A percentile compares a stretch with the other conserved stretches of the same genome.
phyloP scores from a whole-genome alignment of 2,113 vertebrate species.

The Rutilus rutilus region DNA sequence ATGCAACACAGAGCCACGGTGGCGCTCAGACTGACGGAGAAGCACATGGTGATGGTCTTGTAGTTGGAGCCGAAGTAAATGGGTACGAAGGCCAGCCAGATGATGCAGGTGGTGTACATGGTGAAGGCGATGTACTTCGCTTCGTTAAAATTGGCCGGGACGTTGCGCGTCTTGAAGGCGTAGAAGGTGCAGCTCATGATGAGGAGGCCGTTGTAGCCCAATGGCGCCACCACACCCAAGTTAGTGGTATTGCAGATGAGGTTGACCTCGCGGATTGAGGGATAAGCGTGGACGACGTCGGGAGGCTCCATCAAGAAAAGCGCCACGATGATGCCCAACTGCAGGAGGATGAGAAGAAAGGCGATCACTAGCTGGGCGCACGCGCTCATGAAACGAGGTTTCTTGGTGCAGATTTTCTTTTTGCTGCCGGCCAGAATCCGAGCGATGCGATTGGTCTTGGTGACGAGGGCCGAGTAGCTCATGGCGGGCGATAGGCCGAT shows the following conservation, averaged over 20 bases:
- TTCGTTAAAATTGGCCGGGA: conserved; percentile 98
- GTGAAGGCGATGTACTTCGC: conserved; percentile 99
- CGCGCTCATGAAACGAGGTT: conserved; percentile 97
- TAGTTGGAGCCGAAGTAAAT: conserved; percentile 99
- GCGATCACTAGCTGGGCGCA: conserved; percentile 97
- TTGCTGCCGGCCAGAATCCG: conserved; percentile 98
- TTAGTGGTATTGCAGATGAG: conserved; percentile 97
- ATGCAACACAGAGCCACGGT: conserved; percentile 96
- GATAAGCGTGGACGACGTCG: conserved; percentile 80
- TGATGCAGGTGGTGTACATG: conserved; percentile 99
- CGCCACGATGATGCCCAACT: conserved; percentile 94
- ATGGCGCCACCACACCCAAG: conserved; percentile 92
- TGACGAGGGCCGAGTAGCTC: conserved; percentile 90
- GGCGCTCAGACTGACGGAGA: conserved; percentile 96
- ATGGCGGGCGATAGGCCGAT: conserved; percentile 96
- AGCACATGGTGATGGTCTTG: conserved; percentile 99
- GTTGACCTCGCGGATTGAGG: conserved; percentile 86
- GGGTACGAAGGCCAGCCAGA: conserved; percentile 98
- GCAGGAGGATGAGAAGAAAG: conserved; percentile 92
- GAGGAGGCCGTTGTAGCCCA: conserved; percentile 95
- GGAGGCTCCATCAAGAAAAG: conserved; percentile 97
- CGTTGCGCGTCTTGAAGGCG: conserved; percentile 98
- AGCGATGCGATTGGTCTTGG: conserved; percentile 98
- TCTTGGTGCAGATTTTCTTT: conserved; percentile 99
- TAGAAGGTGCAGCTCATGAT: conserved; percentile 99